A percentile compares a stretch with the other conserved stretches of the same genome.
Evolutionary conservation across 2,888 invertebrate genomes (phyloP).

Genomic region (Caenorhabditis sinica): DNA sequence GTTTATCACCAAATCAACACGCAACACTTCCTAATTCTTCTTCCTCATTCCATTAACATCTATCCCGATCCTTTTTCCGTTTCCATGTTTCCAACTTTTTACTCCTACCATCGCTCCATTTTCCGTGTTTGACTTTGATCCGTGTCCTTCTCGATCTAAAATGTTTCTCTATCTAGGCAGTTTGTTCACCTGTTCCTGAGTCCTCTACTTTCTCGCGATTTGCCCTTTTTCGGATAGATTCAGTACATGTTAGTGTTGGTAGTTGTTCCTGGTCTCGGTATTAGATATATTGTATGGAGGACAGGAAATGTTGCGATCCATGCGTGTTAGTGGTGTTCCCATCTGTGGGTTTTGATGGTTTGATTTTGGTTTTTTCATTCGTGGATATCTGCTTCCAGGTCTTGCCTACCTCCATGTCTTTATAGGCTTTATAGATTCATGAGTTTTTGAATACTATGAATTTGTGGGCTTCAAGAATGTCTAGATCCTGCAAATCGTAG

Average conservation of each 20-base stretch:
- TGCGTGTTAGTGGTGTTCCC: not conserved
- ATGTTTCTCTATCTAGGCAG: constrained; percentile 10
- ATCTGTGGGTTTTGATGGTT: too few species aligned
- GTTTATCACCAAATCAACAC: constrained; percentile 15
- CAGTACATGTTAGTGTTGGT: not conserved
- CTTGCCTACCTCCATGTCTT: too few species aligned
- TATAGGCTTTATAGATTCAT: too few species aligned
- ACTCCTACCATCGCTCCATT: not conserved
- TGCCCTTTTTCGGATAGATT: constrained; percentile 8
- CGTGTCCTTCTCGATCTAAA: not conserved
- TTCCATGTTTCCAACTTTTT: constrained; percentile 1
- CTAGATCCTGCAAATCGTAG: too few species aligned
- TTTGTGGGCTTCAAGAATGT: too few species aligned
- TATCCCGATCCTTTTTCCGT: not conserved
- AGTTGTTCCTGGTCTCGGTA: not conserved
- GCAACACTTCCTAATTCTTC: constrained; percentile 11
- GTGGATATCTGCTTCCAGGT: too few species aligned
- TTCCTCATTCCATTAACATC: constrained; percentile 32
- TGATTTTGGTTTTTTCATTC: too few species aligned
- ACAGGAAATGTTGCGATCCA: not conserved
- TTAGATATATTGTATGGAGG: not conserved
- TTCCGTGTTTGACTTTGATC: constrained; percentile 35
- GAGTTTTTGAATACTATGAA: too few species aligned
- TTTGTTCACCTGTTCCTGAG: constrained; percentile 47
- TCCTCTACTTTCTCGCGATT: not conserved